Base-by-base conservation (phyloP, 2,113 vertebrate species). In the Elephantulus edwardii region DNA sequence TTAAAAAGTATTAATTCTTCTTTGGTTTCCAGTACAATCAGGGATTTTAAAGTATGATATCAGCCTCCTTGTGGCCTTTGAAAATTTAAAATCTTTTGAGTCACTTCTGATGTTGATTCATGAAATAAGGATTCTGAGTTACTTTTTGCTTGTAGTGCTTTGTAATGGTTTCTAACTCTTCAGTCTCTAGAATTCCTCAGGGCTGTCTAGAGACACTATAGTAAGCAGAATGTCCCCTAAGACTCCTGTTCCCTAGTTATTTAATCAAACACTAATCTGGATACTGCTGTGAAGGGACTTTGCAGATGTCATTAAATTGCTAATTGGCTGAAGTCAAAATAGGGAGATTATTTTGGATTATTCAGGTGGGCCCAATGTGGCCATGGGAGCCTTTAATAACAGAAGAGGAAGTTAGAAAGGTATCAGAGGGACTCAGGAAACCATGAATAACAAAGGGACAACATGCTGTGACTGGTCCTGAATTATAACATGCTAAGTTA, bases 41-140 rank as follows among this genome's bases (percentile, higher is more conserved):
- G n/a, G 38, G 33, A 74, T n/a, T 89, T 93, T 78, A 86, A 83
- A 64, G n/a, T 82, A 50, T 87, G 24, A 56, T 56, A 58, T 38
- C 3, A 19, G 40, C 78, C 30, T 86, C 40, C 35, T 46, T 17
- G 76, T 33, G 24, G 38, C 11, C 52, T 92, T 71, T 88, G 72
- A 86, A 91, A 92, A 82, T 64, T 58, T 0, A 76, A 22, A 92
- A 68, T 1, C 17, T 80, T 86, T 86, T n/a, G 30, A 38, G 17
- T 8, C 26, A 58, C 22, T 92, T 93, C 50, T 87, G 68, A 84
- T 66, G 72, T 40, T 68, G 9, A 85, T 78, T 92, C 11, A 60
- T 79, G 52, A 83, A 91, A 54, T 13, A 81, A 16, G 86, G 78
- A 70, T 13, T 62, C 50, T n/a, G 10, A 60, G 75, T 76, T 42